Conservation (phyloP, 2,888 invertebrate genomes). For the Tipula vernalis region DNA sequence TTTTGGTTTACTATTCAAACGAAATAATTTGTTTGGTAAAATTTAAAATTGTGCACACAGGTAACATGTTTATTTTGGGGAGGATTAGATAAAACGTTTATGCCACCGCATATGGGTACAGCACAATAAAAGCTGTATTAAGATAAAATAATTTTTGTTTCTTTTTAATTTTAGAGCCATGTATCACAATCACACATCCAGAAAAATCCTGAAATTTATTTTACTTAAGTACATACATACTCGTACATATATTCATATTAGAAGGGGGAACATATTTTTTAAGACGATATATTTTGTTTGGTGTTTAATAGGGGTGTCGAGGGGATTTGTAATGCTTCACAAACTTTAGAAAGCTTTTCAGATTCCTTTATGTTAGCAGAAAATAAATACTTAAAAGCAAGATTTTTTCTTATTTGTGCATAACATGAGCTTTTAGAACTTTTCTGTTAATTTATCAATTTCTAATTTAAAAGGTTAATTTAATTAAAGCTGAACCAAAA, state of each 20-base stretch:
- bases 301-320: neutral
- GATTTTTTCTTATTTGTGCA: no score
- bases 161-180: neutral
- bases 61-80: neutral
- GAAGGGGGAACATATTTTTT: neutral
- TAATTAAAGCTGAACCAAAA: no score
- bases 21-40: neutral
- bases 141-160: neutral
- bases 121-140: neutral
- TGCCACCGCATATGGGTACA: neutral
- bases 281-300: no score
- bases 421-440: no score
- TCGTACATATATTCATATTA: neutral
- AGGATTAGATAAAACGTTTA: neutral
- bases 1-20: neutral
- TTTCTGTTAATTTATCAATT: no score
- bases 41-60: neutral
- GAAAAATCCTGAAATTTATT: neutral
- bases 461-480: no score
- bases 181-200: neutral
- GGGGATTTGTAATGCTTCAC: neutral
- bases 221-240: neutral
- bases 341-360: neutral
- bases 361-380: neutral
- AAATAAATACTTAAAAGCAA: no score